Percentiles rank a stretch among this genome's conserved stretches.
phyloP scores from a whole-genome alignment of 2,888 invertebrate genomes.

The Hydrotaea diabolus region DNA sequence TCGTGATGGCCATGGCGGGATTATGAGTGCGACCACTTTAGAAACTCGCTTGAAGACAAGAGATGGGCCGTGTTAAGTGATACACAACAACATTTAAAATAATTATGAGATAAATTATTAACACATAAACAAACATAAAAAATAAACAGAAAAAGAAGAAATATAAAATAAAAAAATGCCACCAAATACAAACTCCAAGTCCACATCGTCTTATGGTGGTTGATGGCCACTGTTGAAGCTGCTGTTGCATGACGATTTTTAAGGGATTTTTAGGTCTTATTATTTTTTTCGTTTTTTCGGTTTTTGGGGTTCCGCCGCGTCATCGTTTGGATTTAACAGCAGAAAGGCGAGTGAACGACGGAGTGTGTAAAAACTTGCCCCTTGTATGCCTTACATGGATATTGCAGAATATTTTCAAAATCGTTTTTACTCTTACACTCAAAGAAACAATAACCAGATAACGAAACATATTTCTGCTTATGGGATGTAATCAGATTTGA shows the following conservation, averaged over 20 bases:
- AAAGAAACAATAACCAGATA: background rate
- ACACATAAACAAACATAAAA: constrained; percentile 35
- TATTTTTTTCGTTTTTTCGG: background rate
- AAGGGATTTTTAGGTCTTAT: background rate
- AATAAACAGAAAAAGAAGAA: constrained; percentile 33
- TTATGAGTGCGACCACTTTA: constrained; percentile 37
- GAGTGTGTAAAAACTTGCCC: too few relatives aligned
- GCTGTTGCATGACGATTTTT: background rate
- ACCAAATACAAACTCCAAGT: background rate
- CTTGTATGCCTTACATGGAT: too few relatives aligned
- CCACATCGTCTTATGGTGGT: background rate
- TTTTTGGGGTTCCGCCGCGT: too few relatives aligned
- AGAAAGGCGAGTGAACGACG: too few relatives aligned
- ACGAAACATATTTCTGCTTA: too few relatives aligned
- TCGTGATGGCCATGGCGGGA: background rate
- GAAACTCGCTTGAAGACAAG: background rate
- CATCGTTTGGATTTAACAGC: too few relatives aligned
- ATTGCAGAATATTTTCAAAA: background rate
- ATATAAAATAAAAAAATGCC: too few relatives aligned
- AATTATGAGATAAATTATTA: constrained; percentile 48
- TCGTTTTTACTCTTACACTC: background rate
- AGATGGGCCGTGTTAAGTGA: constrained; percentile 49
- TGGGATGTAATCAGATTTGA: too few relatives aligned
- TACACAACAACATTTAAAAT: constrained; percentile 45
- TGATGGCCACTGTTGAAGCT: background rate